These are phyloP conservation scores for Myopa tessellatipennis DNA, from an alignment of 2,888 invertebrate genomes.

Conservation along the genomic window DNA sequence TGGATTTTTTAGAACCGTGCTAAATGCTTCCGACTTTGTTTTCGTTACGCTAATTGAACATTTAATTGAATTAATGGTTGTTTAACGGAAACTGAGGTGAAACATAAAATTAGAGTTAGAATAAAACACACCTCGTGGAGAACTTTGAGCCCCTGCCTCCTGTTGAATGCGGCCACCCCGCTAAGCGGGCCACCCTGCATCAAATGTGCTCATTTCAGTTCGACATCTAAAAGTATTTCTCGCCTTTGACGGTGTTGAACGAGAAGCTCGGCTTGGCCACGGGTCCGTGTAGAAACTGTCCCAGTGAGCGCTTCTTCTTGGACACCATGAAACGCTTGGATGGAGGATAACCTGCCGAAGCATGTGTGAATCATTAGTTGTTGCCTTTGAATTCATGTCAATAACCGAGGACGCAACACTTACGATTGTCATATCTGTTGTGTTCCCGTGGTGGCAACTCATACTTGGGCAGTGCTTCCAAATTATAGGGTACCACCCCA, in stretches of 20 bases:
- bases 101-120: not conserved
- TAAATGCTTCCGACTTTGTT: constrained; percentile 4
- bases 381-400: too few species aligned
- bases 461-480: constrained; percentile 63
- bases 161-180: not conserved
- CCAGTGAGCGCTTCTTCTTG: constrained; percentile 64
- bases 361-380: not conserved
- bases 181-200: not conserved
- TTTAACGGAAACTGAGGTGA: not conserved
- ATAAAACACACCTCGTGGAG: not conserved
- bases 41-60: constrained; percentile 33
- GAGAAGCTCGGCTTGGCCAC: constrained; percentile 57
- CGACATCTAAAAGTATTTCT: constrained; percentile 59
- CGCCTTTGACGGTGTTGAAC: constrained; percentile 56
- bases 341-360: constrained; percentile 55
- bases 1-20: not conserved
- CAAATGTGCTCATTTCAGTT: not conserved
- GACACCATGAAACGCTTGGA: constrained; percentile 66
- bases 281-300: constrained; percentile 57
- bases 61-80: constrained; percentile 27
- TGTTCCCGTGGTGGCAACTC: constrained; percentile 61
- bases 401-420: constrained; percentile 49
- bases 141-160: not conserved
- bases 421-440: constrained; percentile 57
- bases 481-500: constrained; percentile 61